Conservation (phyloP, 2,888 invertebrate species). For the Acronicta psi region DNA sequence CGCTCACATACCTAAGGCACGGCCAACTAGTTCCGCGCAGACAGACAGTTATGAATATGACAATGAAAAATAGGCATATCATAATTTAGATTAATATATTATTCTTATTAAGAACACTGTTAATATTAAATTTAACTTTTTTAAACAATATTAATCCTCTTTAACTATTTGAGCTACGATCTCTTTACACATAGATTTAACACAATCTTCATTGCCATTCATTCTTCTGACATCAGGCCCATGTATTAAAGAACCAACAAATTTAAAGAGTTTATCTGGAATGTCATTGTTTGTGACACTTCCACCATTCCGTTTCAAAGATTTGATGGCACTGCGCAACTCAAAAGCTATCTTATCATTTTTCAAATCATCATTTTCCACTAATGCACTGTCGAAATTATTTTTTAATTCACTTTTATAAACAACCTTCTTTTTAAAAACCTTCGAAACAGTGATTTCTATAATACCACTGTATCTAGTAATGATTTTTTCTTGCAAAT, state of each 20-base stretch:
- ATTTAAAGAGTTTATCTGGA: constrained; percentile 20
- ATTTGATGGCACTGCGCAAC: constrained; percentile 11
- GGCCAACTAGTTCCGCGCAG: too few relatives aligned
- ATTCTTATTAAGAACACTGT: too few relatives aligned
- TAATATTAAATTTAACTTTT: too few relatives aligned
- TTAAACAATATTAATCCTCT: constrained; percentile 9
- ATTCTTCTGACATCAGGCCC: constrained; percentile 3
- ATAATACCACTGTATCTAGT: constrained; percentile 4
- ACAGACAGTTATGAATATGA: too few relatives aligned
- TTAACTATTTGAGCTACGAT: constrained; percentile 2
- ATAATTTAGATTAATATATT: too few relatives aligned
- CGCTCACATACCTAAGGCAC: too few relatives aligned
- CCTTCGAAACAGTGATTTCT: constrained; percentile 12
- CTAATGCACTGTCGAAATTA: constrained; percentile 2
- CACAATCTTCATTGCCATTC: constrained; percentile 3
- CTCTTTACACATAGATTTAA: constrained; percentile 9
- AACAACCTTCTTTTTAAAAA: constrained; percentile 22
- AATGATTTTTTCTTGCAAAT: constrained; percentile 20
- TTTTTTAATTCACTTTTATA: constrained; percentile 9
- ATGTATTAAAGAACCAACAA: constrained; percentile 11
- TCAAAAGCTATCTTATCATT: constrained; percentile 30
- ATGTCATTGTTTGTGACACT: not conserved
- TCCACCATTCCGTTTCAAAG: constrained; percentile 14
- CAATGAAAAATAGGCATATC: too few relatives aligned
- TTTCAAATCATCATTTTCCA: constrained; percentile 17